Conservation (phyloP, 2,113 vertebrate species). For the Neomonachus schauinslandi region DNA sequence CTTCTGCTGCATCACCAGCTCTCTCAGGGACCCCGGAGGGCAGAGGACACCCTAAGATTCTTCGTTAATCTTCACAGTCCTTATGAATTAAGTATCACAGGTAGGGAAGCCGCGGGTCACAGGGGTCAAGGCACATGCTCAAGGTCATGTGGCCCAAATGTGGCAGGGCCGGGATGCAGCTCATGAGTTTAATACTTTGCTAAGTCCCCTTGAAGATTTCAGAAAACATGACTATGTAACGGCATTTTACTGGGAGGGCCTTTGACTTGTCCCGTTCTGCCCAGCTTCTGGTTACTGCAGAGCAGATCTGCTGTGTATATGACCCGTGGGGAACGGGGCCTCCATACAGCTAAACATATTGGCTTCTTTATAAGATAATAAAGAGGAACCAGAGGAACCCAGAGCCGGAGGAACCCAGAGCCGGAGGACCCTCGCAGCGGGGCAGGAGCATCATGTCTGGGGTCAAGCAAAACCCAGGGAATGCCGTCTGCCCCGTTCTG, state of each 20-base stretch:
- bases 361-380: neutral
- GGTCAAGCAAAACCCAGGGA: neutral
- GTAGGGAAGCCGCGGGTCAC: neutral
- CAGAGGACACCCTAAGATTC: neutral
- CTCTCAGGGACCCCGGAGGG: neutral
- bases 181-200: neutral
- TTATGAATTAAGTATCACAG: neutral
- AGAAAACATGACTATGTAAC: neutral
- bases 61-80: neutral
- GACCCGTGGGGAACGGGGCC: neutral
- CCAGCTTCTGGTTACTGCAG: neutral
- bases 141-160: fast-evolving
- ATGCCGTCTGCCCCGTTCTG: neutral
- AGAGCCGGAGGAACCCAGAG: too few species aligned
- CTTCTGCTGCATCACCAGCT: neutral
- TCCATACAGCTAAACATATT: neutral
- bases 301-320: neutral
- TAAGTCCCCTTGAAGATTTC: neutral
- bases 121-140: neutral
- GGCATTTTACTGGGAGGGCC: neutral
- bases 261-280: neutral
- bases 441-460: neutral
- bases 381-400: neutral
- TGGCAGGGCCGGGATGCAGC: neutral
- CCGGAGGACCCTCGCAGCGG: neutral